phyloP scores from a whole-genome alignment of 2,888 invertebrate genomes.

The Deladenus siricidicola region DNA sequence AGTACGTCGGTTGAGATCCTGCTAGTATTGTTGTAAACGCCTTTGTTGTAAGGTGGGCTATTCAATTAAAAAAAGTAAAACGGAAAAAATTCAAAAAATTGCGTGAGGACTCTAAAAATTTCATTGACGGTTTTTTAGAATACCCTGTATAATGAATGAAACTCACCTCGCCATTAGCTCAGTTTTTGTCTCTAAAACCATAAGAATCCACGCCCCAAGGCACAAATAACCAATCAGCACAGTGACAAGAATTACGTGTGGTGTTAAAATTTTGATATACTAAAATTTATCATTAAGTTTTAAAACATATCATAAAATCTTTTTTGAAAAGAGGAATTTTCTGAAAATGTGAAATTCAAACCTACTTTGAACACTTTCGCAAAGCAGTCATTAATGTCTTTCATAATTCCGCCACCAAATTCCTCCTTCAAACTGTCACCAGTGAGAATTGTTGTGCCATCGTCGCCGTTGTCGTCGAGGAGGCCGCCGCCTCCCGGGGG shows the following conservation, averaged over 20 bases:
- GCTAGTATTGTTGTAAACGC: no score
- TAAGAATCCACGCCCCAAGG: conserved; percentile 51
- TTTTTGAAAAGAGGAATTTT: neutral
- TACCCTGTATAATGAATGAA: no score
- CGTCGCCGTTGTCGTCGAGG: conserved; percentile 45
- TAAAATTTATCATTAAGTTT: conserved; percentile 14
- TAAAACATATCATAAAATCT: neutral
- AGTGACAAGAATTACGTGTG: conserved; percentile 51
- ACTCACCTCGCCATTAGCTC: conserved; percentile 34
- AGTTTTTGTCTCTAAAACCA: conserved; percentile 50
- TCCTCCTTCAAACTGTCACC: conserved; percentile 48
- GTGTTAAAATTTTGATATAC: conserved; percentile 53
- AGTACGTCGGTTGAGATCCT: no score
- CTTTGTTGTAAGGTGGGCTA: no score
- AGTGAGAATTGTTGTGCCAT: conserved; percentile 49
- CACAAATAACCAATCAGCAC: conserved; percentile 52
- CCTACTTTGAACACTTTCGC: conserved; percentile 48
- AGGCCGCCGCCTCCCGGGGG: conserved; percentile 17
- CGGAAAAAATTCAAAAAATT: no score
- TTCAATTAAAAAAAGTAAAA: neutral
- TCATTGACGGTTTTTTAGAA: neutral
- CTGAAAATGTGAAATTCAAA: no score
- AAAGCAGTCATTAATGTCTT: conserved; percentile 44
- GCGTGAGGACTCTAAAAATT: neutral
- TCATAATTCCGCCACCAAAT: conserved; percentile 32